These are phyloP conservation scores for Limnephilus marmoratus DNA, from an alignment of 2,888 invertebrate species.

Conservation along the genomic window DNA sequence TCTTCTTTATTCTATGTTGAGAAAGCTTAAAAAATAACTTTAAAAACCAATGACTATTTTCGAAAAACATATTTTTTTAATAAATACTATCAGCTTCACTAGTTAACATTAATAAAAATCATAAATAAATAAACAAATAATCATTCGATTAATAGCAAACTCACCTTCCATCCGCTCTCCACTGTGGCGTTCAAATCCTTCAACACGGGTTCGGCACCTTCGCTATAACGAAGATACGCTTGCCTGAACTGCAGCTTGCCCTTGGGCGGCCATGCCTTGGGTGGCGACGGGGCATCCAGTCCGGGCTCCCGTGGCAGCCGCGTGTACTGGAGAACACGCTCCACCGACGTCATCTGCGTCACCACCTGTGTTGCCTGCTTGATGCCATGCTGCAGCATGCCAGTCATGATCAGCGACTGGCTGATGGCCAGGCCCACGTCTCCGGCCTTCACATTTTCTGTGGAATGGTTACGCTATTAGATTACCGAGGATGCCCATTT, in stretches of 20 bases:
- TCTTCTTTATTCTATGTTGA: no score
- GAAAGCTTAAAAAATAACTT: no score
- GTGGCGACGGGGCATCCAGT: constrained; percentile 79
- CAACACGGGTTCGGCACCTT: constrained; percentile 81
- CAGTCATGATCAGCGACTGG: constrained; percentile 85
- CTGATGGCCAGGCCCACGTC: constrained; percentile 85
- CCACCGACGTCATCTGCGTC: constrained; percentile 89
- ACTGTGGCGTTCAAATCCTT: constrained; percentile 81
- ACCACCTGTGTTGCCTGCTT: constrained; percentile 87
- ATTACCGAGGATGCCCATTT: not conserved
- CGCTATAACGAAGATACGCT: constrained; percentile 81
- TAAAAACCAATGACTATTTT: no score
- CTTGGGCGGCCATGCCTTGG: constrained; percentile 79
- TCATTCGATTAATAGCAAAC: constrained; percentile 58
- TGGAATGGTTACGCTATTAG: constrained; percentile 46
- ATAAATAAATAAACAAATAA: not conserved
- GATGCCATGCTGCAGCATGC: constrained; percentile 89
- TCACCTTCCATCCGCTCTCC: constrained; percentile 82
- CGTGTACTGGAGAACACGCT: constrained; percentile 88
- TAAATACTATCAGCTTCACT: no score
- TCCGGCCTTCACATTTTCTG: constrained; percentile 79
- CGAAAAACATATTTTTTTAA: no score
- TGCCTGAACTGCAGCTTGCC: constrained; percentile 80
- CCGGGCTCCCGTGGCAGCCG: constrained; percentile 84
- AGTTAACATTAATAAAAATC: not conserved